Conservation (phyloP, 2,113 vertebrate genomes). For the Ctenomys sociabilis region DNA sequence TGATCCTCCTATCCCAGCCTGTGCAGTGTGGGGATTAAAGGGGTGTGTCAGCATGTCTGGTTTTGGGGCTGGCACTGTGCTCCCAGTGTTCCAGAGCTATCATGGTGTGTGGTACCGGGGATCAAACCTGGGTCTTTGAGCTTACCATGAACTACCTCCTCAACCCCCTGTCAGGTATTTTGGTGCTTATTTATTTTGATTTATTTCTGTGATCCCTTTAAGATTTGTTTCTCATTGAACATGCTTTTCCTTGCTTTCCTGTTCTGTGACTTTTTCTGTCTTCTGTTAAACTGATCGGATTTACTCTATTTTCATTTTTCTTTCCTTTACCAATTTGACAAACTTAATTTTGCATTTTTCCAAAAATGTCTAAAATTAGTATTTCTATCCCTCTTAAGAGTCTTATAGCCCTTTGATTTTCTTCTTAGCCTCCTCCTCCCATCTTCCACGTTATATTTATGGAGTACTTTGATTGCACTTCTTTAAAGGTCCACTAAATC, state of each 20-base stretch:
- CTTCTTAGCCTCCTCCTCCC: constrained; percentile 10
- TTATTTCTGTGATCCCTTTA: constrained; percentile 23
- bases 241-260: neutral
- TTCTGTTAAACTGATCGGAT: constrained; percentile 24
- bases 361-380: constrained; percentile 42
- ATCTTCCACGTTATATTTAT: constrained; percentile 34
- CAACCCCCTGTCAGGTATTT: neutral
- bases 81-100: no score
- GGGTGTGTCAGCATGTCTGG: no score
- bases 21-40: no score
- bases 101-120: no score
- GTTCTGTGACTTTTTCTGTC: neutral
- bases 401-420: constrained; percentile 14
- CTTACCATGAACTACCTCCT: no score
- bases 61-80: no score
- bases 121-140: no score
- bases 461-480: constrained; percentile 34
- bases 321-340: constrained; percentile 18
- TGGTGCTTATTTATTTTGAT: constrained; percentile 29
- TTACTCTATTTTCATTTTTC: constrained; percentile 29
- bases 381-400: neutral
- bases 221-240: neutral
- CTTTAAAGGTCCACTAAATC: constrained; percentile 37
- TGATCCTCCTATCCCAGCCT: no score
- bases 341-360: constrained; percentile 49